Percentiles rank a stretch among this genome's conserved stretches.
Conservation (phyloP, 2,888 invertebrate genomes). For the Drosophila macrospina region DNA sequence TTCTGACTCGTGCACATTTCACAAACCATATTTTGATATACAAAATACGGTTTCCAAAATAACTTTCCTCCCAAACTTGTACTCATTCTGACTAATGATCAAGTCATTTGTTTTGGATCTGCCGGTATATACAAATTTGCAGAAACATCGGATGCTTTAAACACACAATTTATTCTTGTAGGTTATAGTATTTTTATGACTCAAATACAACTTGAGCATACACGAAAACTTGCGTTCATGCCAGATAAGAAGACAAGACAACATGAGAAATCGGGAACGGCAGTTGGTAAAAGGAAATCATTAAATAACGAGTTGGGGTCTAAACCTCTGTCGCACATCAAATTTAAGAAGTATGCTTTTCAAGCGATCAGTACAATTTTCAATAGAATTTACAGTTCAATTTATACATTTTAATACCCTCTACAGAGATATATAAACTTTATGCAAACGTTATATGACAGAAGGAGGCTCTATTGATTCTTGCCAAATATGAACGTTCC, state of each 20-base stretch:
- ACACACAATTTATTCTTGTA: slow-evolving; percentile 26
- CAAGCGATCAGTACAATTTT: slow-evolving; percentile 40
- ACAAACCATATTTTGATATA: slow-evolving; percentile 86
- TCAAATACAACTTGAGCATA: slow-evolving; percentile 84
- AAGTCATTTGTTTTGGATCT: slow-evolving; percentile 87
- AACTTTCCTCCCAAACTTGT: slow-evolving; percentile 87
- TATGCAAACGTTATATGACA: no score
- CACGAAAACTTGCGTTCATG: slow-evolving; percentile 80
- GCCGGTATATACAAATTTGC: slow-evolving; percentile 84
- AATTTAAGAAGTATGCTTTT: slow-evolving; percentile 78
- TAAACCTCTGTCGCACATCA: slow-evolving; percentile 60
- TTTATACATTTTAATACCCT: background rate
- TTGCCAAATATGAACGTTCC: no score
- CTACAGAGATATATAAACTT: no score
- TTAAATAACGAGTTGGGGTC: slow-evolving; percentile 37
- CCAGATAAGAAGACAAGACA: slow-evolving; percentile 54
- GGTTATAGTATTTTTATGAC: slow-evolving; percentile 83
- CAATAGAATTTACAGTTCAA: no score
- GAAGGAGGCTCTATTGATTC: no score
- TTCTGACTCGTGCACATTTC: slow-evolving; percentile 85
- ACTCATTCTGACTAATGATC: slow-evolving; percentile 87
- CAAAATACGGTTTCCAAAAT: slow-evolving; percentile 87
- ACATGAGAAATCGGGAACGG: slow-evolving; percentile 19
- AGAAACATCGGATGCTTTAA: background rate
- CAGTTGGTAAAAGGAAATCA: slow-evolving; percentile 39